These are phyloP conservation scores for Mystacides longicornis DNA, from an alignment of 2,888 invertebrate genomes.

Conservation along the genomic window DNA sequence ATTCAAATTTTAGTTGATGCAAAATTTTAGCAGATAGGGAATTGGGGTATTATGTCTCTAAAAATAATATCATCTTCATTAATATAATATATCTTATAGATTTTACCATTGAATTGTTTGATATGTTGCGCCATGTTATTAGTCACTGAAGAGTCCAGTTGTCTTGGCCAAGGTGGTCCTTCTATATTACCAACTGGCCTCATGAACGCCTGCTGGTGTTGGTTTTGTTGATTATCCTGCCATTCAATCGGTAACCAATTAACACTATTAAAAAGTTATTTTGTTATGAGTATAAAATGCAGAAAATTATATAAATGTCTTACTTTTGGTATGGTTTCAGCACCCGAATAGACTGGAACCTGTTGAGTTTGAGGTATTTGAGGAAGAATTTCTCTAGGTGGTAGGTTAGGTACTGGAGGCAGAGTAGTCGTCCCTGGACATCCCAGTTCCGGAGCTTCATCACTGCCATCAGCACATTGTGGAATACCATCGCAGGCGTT, in stretches of 20 bases:
- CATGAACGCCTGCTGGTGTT: constrained; percentile 22
- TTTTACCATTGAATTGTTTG: constrained; percentile 23
- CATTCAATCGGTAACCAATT: neutral
- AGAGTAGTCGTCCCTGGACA: constrained; percentile 54
- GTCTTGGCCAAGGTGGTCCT: constrained; percentile 22
- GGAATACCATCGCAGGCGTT: constrained; percentile 93
- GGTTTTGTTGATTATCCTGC: constrained; percentile 12
- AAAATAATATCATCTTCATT: too few species aligned
- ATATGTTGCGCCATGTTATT: constrained; percentile 17
- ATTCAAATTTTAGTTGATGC: too few species aligned
- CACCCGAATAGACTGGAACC: neutral
- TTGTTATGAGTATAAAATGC: neutral
- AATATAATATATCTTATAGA: too few species aligned
- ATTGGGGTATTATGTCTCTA: too few species aligned
- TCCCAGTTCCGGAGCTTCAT: constrained; percentile 78
- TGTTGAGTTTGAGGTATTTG: constrained; percentile 16
- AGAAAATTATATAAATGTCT: neutral
- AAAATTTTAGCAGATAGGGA: too few species aligned
- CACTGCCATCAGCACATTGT: constrained; percentile 86
- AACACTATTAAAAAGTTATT: neutral
- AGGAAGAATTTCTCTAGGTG: constrained; percentile 23
- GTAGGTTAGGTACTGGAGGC: constrained; percentile 30
- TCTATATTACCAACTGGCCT: constrained; percentile 20
- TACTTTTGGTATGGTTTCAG: constrained; percentile 20
- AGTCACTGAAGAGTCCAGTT: constrained; percentile 18